These are phyloP conservation scores for Axinella damicornis DNA, from an alignment of 37 sponge, comb jelly and placozoan species.

Conservation along the genomic window DNA sequence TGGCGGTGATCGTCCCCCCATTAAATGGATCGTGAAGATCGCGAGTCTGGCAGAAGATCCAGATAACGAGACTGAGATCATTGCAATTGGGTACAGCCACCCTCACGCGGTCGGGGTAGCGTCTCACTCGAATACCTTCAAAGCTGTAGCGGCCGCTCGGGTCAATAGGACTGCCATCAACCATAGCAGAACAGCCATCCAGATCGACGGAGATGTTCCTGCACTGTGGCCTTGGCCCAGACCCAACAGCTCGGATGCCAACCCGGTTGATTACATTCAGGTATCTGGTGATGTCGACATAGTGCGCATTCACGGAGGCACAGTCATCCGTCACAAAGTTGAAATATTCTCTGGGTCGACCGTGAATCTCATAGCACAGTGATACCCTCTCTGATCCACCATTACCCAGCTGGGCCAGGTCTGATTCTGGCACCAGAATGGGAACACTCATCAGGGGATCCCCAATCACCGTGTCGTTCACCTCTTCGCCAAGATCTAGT, in stretches of 20 bases:
- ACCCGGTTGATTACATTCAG: slow-evolving; percentile 63
- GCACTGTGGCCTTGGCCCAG: slow-evolving; percentile 32
- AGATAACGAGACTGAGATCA: slow-evolving; percentile 69
- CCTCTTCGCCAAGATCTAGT: slow-evolving; percentile 3
- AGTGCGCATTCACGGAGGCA: slow-evolving; percentile 40
- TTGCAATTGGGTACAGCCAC: slow-evolving; percentile 81
- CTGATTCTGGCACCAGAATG: slow-evolving; percentile 2
- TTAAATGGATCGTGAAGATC: neutral
- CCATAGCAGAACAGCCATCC: slow-evolving; percentile 27
- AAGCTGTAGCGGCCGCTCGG: neutral
- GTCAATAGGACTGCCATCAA: slow-evolving; percentile 4
- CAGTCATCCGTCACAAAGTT: slow-evolving; percentile 69
- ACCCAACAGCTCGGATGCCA: slow-evolving; percentile 65
- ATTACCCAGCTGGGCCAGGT: neutral
- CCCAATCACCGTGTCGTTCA: slow-evolving; percentile 59
- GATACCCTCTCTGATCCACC: neutral
- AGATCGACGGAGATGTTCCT: slow-evolving; percentile 46
- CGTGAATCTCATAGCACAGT: slow-evolving; percentile 68
- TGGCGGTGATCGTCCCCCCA: neutral
- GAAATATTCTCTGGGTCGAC: slow-evolving; percentile 7
- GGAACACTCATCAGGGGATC: slow-evolving; percentile 70
- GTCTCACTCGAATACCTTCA: slow-evolving; percentile 8
- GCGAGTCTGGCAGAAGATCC: slow-evolving; percentile 67
- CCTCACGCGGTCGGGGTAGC: slow-evolving; percentile 52
- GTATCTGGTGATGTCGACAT: neutral